phyloP scores from a whole-genome alignment of 2,888 invertebrate genomes.

The Arge pagana region DNA sequence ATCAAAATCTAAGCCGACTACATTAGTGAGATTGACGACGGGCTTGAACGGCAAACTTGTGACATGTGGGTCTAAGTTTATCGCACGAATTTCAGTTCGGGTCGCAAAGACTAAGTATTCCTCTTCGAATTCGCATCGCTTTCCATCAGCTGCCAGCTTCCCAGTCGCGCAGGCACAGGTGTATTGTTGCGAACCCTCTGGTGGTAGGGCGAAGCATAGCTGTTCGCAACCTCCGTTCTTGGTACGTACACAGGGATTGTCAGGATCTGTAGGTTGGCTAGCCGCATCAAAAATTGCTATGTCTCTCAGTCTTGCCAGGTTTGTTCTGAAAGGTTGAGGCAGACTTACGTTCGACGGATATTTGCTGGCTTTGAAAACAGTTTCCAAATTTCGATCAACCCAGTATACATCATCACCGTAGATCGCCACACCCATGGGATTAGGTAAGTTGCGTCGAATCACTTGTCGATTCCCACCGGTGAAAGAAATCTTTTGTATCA shows the following conservation, averaged over 20 bases:
- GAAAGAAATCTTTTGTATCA: conserved; percentile 89
- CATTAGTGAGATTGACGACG: conserved; percentile 84
- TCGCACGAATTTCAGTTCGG: conserved; percentile 88
- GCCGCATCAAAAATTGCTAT: conserved; percentile 89
- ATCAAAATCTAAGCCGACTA: conserved; percentile 95
- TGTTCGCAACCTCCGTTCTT: conserved; percentile 91
- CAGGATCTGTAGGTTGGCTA: conserved; percentile 84
- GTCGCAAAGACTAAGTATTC: conserved; percentile 95
- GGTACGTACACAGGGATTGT: conserved; percentile 76
- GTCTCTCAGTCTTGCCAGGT: conserved; percentile 83
- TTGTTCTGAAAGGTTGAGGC: conserved; percentile 77
- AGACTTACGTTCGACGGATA: conserved; percentile 72
- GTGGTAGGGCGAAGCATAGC: conserved; percentile 91
- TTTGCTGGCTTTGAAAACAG: conserved; percentile 81
- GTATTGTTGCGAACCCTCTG: conserved; percentile 64
- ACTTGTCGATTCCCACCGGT: conserved; percentile 81
- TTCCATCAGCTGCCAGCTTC: conserved; percentile 67
- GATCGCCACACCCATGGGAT: conserved; percentile 91
- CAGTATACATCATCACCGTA: conserved; percentile 86
- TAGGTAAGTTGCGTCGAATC: conserved; percentile 85
- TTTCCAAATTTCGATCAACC: conserved; percentile 90
- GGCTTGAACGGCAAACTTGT: conserved; percentile 85
- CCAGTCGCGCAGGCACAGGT: conserved; percentile 95
- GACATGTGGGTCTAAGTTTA: conserved; percentile 83
- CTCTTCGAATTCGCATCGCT: conserved; percentile 79